Evolutionary conservation across 2,888 invertebrate species (phyloP).

Genomic region (Drosophila macrothrix): DNA sequence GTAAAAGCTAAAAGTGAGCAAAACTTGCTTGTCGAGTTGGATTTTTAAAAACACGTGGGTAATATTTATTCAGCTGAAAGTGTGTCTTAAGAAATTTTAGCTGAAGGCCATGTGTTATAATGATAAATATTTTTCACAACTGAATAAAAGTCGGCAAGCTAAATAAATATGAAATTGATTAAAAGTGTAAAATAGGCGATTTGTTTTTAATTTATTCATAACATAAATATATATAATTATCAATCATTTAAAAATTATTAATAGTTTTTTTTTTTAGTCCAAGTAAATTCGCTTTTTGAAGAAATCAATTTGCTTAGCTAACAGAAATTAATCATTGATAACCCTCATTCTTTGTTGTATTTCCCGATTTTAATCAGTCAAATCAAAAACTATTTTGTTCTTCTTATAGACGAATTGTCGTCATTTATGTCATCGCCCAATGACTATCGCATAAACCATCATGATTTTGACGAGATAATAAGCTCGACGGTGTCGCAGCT

Average conservation of each 20-base stretch:
- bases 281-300: neutral
- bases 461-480: constrained; percentile 81
- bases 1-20: neutral
- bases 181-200: neutral
- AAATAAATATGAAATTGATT: neutral
- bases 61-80: neutral
- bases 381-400: constrained; percentile 4
- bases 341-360: neutral
- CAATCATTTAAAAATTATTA: neutral
- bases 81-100: neutral
- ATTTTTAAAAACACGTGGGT: neutral
- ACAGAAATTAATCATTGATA: neutral
- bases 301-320: neutral
- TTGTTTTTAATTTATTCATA: neutral
- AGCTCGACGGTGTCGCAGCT: constrained; percentile 75
- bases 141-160: neutral
- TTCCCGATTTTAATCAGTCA: neutral
- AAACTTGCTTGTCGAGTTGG: neutral
- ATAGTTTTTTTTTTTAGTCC: neutral
- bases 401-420: constrained; percentile 74
- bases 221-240: neutral
- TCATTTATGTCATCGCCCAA: constrained; percentile 69
- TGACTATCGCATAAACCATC: constrained; percentile 68
- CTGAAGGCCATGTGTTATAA: neutral
- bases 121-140: neutral